Percentiles rank a stretch among this genome's conserved stretches.
phyloP scores from a whole-genome alignment of 2,797 vertebrate species.

The Huso huso region DNA sequence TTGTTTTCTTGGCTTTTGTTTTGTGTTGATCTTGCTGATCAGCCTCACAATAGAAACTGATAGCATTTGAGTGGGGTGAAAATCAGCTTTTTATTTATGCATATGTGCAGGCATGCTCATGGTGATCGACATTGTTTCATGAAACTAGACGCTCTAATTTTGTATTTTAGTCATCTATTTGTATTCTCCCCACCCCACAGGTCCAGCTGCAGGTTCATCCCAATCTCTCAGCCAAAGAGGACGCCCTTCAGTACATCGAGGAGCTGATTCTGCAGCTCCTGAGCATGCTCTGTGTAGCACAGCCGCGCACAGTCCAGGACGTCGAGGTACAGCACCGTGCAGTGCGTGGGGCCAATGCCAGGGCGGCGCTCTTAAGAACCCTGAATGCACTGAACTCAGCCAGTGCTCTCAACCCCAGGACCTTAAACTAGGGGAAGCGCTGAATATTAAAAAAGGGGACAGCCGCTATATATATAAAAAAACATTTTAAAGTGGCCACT shows the following conservation, averaged over 20 bases:
- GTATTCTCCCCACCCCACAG: slow-evolving; percentile 42
- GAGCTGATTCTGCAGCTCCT: slow-evolving; percentile 95
- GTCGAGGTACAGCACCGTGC: slow-evolving; percentile 69
- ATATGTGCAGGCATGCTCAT: too few species aligned
- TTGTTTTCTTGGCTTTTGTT: not conserved
- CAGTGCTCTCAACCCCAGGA: slow-evolving; percentile 16
- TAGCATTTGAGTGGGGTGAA: slow-evolving; percentile 45
- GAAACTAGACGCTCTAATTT: not conserved
- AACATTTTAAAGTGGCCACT: too few species aligned
- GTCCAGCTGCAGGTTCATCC: slow-evolving; percentile 96
- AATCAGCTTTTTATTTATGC: not conserved
- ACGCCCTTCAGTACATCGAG: slow-evolving; percentile 92
- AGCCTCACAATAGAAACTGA: slow-evolving; percentile 46
- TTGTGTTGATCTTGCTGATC: slow-evolving; percentile 17
- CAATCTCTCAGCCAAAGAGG: slow-evolving; percentile 86
- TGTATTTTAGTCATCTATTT: not conserved
- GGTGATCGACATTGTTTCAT: too few species aligned
- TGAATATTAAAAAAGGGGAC: too few species aligned
- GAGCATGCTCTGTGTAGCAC: slow-evolving; percentile 91
- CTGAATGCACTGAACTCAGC: slow-evolving; percentile 21
- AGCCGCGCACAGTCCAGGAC: slow-evolving; percentile 87
- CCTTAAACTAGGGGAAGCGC: too few species aligned
- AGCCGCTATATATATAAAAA: too few species aligned
- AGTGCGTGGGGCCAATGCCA: slow-evolving; percentile 12
- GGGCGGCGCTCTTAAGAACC: slow-evolving; percentile 17